Conservation (phyloP, 2,888 invertebrate species). For the Morinoia aosen region DNA sequence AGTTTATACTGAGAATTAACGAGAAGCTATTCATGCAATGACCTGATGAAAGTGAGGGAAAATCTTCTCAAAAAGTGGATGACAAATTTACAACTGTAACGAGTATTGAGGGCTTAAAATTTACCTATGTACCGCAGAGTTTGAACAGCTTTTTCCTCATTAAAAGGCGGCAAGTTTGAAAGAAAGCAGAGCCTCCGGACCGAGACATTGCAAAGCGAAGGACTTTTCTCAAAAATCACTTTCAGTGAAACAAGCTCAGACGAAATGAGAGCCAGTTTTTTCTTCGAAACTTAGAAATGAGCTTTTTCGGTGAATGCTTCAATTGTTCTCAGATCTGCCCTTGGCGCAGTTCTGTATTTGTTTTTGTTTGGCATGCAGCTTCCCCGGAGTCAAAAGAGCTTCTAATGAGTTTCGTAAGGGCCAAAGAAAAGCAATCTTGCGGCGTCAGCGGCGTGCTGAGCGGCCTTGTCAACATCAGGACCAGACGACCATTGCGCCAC, state of each 20-base stretch:
- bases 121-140: neutral
- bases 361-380: constrained; percentile 43
- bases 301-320: constrained; percentile 22
- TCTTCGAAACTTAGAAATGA: constrained; percentile 31
- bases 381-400: constrained; percentile 48
- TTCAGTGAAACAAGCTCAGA: constrained; percentile 16
- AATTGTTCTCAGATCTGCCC: constrained; percentile 44
- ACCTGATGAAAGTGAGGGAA: neutral
- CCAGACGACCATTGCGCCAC: constrained; percentile 31
- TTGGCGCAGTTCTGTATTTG: constrained; percentile 22
- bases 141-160: constrained; percentile 8
- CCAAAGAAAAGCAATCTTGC: constrained; percentile 52
- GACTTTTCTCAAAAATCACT: neutral
- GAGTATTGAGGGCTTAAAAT: neutral
- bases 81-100: neutral
- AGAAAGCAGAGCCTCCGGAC: neutral
- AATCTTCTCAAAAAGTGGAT: neutral
- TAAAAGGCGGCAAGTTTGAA: constrained; percentile 14
- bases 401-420: constrained; percentile 40
- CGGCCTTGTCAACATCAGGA: constrained; percentile 37
- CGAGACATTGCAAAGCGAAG: constrained; percentile 26
- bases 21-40: neutral
- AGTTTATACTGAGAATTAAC: neutral
- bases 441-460: constrained; percentile 38
- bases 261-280: constrained; percentile 29